Percentiles rank a stretch among this genome's conserved stretches.
Conservation (phyloP, 1,140 invertebrate genomes). For the Patella vulgata region DNA sequence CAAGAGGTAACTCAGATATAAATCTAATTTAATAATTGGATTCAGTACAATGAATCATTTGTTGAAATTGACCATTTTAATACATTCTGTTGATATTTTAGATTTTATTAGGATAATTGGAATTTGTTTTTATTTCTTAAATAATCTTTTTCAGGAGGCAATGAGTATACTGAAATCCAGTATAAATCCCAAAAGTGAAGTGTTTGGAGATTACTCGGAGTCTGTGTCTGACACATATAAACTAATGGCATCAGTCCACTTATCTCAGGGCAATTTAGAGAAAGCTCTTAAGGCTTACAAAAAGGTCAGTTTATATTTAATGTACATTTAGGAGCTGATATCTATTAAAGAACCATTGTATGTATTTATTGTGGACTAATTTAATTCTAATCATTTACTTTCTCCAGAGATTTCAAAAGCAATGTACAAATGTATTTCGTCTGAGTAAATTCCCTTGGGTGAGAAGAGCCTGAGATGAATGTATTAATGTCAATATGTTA, state of each 20-base stretch:
- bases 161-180: conserved; percentile 52
- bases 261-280: conserved; percentile 57
- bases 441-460: too few relatives aligned
- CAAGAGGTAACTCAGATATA: conserved; percentile 38
- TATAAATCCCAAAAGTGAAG: conserved; percentile 52
- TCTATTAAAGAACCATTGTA: too few relatives aligned
- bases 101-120: too few relatives aligned
- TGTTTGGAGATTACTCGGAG: conserved; percentile 60
- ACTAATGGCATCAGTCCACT: conserved; percentile 58
- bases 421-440: too few relatives aligned
- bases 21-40: background rate
- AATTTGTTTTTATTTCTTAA: too few relatives aligned
- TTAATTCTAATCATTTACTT: background rate
- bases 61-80: background rate
- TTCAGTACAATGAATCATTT: too few relatives aligned
- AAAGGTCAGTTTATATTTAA: conserved; percentile 43
- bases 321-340: too few relatives aligned
- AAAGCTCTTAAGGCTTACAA: conserved; percentile 54
- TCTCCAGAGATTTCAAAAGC: background rate
- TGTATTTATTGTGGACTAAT: too few relatives aligned
- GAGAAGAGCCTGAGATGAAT: too few relatives aligned
- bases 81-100: too few relatives aligned
- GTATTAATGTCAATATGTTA: too few relatives aligned
- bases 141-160: conserved; percentile 56
- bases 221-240: conserved; percentile 61